These are phyloP conservation scores for Acromyrmex heyeri DNA, from an alignment of 1,140 invertebrate genomes.

Conservation along the genomic window DNA sequence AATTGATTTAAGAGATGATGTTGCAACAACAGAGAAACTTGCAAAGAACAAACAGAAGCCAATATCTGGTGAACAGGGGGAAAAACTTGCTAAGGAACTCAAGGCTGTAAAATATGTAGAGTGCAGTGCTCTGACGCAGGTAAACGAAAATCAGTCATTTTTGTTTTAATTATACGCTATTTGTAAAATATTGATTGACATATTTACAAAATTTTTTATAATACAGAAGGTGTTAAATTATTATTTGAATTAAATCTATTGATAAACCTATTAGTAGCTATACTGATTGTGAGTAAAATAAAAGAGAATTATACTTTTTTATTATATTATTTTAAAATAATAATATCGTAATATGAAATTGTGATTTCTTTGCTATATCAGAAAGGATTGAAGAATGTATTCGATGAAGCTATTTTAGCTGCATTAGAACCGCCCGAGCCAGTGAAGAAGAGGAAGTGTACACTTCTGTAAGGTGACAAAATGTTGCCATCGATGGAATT, in stretches of 20 bases:
- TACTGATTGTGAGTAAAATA: background rate
- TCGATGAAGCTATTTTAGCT: constrained; percentile 99
- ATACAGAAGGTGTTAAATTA: background rate
- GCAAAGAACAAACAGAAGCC: constrained; percentile 99
- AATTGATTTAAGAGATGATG: constrained; percentile 98
- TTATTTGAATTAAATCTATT: background rate
- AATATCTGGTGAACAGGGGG: constrained; percentile 97
- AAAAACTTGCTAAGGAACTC: constrained; percentile 98
- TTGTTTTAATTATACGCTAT: background rate
- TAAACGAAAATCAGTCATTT: constrained; percentile 80
- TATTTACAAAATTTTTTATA: background rate
- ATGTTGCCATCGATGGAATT: constrained; percentile 25
- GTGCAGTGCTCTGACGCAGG: constrained; percentile 98
- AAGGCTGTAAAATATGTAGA: constrained; percentile 99
- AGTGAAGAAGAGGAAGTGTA: constrained; percentile 96
- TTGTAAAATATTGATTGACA: background rate
- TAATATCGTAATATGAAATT: background rate
- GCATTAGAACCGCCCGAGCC: constrained; percentile 98
- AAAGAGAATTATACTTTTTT: background rate
- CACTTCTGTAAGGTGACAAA: constrained; percentile 90
- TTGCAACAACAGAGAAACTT: constrained; percentile 97
- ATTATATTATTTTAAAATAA: constrained; percentile 9
- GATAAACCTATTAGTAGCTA: background rate
- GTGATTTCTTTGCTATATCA: constrained; percentile 84
- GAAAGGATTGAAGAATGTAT: constrained; percentile 99